Percentiles rank a stretch among this genome's conserved stretches.
Evolutionary conservation across 2,113 vertebrate genomes (phyloP).

Genomic region (Synchiropus splendidus): DNA sequence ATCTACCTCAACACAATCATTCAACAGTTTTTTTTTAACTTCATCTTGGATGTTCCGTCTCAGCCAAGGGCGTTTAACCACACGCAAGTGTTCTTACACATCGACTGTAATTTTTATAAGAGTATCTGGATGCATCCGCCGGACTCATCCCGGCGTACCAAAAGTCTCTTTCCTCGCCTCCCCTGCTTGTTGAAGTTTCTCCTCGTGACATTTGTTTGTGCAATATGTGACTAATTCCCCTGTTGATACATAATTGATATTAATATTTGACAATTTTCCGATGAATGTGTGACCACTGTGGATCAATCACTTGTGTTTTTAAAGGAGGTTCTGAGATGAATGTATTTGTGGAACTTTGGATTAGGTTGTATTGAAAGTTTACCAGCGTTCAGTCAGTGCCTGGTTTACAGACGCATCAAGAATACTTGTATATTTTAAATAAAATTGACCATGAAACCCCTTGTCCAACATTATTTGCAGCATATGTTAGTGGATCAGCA

Average conservation of each 20-base stretch:
- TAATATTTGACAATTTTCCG: slow-evolving; percentile 18
- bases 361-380: not conserved
- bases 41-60: too few species aligned
- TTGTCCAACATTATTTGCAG: too few species aligned
- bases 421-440: too few species aligned
- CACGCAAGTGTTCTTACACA: slow-evolving; percentile 20
- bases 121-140: slow-evolving; percentile 7
- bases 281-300: slow-evolving; percentile 53
- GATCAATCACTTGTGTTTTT: slow-evolving; percentile 31
- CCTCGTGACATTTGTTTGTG: slow-evolving; percentile 33
- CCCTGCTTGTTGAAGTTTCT: slow-evolving; percentile 21
- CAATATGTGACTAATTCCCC: slow-evolving; percentile 41
- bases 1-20: slow-evolving; percentile 53
- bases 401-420: slow-evolving; percentile 17
- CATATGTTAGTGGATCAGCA: too few species aligned
- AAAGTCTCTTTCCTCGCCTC: slow-evolving; percentile 16
- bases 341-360: slow-evolving; percentile 11
- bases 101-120: too few species aligned
- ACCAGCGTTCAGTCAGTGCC: slow-evolving; percentile 14
- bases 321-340: slow-evolving; percentile 27
- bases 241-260: slow-evolving; percentile 3
- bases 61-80: not conserved
- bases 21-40: too few species aligned
- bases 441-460: too few species aligned
- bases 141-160: slow-evolving; percentile 7